These are phyloP conservation scores for Scatophagus argus DNA, from an alignment of 2,113 vertebrate genomes.

Conservation along the genomic window DNA sequence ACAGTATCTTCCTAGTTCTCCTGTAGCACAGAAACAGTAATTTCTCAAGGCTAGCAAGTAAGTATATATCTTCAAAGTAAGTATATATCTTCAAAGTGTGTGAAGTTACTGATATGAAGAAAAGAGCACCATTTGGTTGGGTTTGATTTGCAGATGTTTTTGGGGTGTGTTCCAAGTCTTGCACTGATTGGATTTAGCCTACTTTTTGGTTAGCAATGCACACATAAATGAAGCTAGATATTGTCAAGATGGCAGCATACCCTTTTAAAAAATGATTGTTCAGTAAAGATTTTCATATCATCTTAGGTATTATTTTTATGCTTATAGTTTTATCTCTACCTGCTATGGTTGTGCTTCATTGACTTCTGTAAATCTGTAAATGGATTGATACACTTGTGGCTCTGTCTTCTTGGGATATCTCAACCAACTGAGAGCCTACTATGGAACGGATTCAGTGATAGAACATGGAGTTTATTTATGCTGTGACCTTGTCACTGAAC, in stretches of 20 bases:
- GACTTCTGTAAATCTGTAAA: neutral
- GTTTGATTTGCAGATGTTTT: slow-evolving; percentile 43
- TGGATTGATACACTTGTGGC: neutral
- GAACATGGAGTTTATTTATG: neutral
- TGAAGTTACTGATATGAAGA: slow-evolving; percentile 10
- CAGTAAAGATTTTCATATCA: too few species aligned
- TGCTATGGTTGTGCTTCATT: neutral
- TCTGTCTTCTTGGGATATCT: slow-evolving; percentile 5
- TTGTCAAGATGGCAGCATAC: neutral
- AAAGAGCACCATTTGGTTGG: slow-evolving; percentile 26
- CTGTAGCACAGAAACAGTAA: neutral
- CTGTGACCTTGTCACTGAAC: neutral
- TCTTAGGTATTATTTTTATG: too few species aligned
- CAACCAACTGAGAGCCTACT: neutral
- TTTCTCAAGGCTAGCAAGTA: slow-evolving; percentile 12
- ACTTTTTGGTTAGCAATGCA: neutral
- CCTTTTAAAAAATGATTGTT: neutral
- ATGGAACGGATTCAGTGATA: neutral
- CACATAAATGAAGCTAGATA: neutral
- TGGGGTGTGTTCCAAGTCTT: neutral
- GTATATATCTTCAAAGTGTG: too few species aligned
- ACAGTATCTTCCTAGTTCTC: neutral
- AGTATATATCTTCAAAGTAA: too few species aligned
- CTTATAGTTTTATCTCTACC: neutral
- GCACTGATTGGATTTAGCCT: slow-evolving; percentile 21